Percentiles rank a stretch among this genome's conserved stretches.
Conservation (phyloP, 2,113 vertebrate species). For the Chlamydotis undulata region DNA sequence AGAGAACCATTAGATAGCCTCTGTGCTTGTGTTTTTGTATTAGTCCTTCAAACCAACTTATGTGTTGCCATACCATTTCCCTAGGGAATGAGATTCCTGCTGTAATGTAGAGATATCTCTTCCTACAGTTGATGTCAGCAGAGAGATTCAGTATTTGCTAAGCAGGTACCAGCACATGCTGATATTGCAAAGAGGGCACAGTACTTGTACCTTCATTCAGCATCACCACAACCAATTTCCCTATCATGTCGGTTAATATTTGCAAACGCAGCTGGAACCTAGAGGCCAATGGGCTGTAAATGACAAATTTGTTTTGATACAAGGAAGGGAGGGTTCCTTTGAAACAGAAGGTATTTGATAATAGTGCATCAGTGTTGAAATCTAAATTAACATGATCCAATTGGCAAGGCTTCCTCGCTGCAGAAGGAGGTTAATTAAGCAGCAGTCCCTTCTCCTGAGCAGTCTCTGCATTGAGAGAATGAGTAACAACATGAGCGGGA, state of each 20-base stretch:
- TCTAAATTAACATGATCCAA: background rate
- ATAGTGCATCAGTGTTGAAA: background rate
- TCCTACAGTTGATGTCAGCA: background rate
- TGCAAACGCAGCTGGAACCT: background rate
- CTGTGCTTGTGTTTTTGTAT: background rate
- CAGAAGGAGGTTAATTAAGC: slow-evolving; percentile 30
- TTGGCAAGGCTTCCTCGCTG: background rate
- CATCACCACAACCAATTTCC: background rate
- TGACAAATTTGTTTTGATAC: slow-evolving; percentile 3
- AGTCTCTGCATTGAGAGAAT: background rate
- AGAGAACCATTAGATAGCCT: background rate
- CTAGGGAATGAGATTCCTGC: background rate
- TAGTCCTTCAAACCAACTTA: background rate
- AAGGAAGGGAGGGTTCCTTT: background rate
- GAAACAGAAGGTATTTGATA: background rate
- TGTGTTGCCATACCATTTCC: background rate
- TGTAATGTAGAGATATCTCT: background rate
- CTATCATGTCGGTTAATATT: background rate
- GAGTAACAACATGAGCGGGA: background rate
- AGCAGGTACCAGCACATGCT: background rate
- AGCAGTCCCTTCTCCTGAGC: background rate
- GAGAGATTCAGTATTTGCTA: background rate
- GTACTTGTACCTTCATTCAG: background rate
- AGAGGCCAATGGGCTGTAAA: background rate
- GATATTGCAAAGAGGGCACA: background rate